Conservation (phyloP, 1,140 invertebrate genomes). For the Achatina immaculata region DNA sequence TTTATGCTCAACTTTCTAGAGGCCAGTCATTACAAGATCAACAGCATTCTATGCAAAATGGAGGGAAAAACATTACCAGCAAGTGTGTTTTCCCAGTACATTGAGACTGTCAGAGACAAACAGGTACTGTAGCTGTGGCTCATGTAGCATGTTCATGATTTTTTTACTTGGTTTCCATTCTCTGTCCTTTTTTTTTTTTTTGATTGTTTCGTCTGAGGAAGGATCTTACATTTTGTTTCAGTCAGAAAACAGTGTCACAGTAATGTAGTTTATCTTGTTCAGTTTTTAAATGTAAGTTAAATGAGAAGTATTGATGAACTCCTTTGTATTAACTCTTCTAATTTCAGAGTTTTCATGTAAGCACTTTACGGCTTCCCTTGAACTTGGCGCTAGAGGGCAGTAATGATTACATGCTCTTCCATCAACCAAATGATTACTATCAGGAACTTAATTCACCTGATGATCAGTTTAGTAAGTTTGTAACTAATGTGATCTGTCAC, state of each 20-base stretch:
- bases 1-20: conserved; percentile 93
- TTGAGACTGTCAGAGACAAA: conserved; percentile 88
- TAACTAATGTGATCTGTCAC: not conserved
- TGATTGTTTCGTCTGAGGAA: too few relatives aligned
- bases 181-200: too few relatives aligned
- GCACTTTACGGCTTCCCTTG: conserved; percentile 57
- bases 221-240: too few relatives aligned
- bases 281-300: too few relatives aligned
- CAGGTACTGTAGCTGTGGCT: conserved; percentile 73
- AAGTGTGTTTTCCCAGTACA: conserved; percentile 87
- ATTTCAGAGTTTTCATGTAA: conserved; percentile 60
- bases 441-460: conserved; percentile 41
- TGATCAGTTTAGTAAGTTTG: conserved; percentile 40
- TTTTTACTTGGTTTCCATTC: not conserved
- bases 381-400: conserved; percentile 57
- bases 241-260: too few relatives aligned
- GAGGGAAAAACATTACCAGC: conserved; percentile 79
- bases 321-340: too few relatives aligned
- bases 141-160: not conserved
- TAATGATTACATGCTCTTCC: conserved; percentile 51
- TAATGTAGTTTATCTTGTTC: too few relatives aligned
- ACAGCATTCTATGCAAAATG: conserved; percentile 83
- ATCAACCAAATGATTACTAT: conserved; percentile 43
- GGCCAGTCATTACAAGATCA: conserved; percentile 88
- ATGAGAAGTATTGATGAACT: too few relatives aligned